Evolutionary conservation across 2,888 invertebrate species (phyloP).

Genomic region (Schizotus pectinicornis): DNA sequence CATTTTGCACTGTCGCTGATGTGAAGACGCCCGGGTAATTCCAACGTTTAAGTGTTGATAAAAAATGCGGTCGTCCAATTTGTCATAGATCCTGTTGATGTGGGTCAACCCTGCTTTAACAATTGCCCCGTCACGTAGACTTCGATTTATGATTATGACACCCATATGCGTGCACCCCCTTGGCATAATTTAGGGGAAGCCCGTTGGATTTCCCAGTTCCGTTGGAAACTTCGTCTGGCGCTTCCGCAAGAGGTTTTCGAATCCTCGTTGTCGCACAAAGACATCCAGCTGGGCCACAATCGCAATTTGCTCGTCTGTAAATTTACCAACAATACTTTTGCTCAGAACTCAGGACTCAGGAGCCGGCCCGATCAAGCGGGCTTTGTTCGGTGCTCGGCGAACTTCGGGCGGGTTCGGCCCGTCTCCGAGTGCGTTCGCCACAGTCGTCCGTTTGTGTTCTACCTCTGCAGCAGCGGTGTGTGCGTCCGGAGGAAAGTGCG

Average conservation of each 20-base stretch:
- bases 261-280: too few relatives aligned
- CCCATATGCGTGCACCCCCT: too few relatives aligned
- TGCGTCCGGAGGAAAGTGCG: slow-evolving; percentile 43
- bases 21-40: background rate
- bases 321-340: too few relatives aligned
- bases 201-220: too few relatives aligned
- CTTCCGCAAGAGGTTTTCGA: too few relatives aligned
- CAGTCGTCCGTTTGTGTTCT: slow-evolving; percentile 7
- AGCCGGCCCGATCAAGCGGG: background rate
- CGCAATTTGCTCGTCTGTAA: too few relatives aligned
- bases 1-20: too few relatives aligned
- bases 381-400: slow-evolving; percentile 5
- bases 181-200: too few relatives aligned
- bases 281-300: too few relatives aligned
- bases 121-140: slow-evolving; percentile 5
- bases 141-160: slow-evolving; percentile 6
- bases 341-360: too few relatives aligned
- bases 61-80: slow-evolving; percentile 10
- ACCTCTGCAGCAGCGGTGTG: slow-evolving; percentile 37
- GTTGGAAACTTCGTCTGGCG: too few relatives aligned
- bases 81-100: slow-evolving; percentile 15
- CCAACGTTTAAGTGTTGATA: slow-evolving; percentile 1
- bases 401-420: slow-evolving; percentile 12
- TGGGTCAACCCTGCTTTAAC: slow-evolving; percentile 8
- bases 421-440: background rate